Evolutionary conservation across 2,113 vertebrate genomes (phyloP).

Genomic region (Tor tambroides): DNA sequence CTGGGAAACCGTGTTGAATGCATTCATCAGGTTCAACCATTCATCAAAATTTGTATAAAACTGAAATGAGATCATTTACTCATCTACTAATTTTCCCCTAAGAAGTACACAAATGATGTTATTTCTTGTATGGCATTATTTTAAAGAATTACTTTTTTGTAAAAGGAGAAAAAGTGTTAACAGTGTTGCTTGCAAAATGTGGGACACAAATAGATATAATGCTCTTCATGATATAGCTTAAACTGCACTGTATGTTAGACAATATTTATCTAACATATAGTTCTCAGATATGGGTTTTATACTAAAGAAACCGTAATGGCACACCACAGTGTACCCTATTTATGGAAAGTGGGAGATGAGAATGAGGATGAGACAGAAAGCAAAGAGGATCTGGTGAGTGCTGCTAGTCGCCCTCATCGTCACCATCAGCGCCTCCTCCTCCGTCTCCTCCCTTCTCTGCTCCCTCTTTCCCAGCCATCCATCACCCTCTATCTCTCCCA

Average conservation of each 20-base stretch:
- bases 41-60: no score
- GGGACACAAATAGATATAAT: no score
- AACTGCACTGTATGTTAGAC: neutral
- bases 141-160: no score
- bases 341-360: conserved; percentile 54
- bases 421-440: conserved; percentile 24
- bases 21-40: no score
- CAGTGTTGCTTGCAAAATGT: no score
- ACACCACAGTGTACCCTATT: neutral
- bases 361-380: conserved; percentile 47
- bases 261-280: neutral
- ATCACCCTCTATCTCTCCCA: conserved; percentile 33
- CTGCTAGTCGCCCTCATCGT: conserved; percentile 1
- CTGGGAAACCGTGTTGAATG: neutral
- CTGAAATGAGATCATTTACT: no score
- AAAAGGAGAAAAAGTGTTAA: no score
- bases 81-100: no score
- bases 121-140: no score
- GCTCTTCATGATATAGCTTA: neutral
- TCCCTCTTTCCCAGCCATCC: conserved; percentile 54
- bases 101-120: no score
- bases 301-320: no score
- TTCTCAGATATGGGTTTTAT: neutral
- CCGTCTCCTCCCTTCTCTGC: neutral
- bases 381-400: neutral